These are phyloP conservation scores for Cathartes aura DNA, from an alignment of 2,113 vertebrate species.

Conservation along the genomic window DNA sequence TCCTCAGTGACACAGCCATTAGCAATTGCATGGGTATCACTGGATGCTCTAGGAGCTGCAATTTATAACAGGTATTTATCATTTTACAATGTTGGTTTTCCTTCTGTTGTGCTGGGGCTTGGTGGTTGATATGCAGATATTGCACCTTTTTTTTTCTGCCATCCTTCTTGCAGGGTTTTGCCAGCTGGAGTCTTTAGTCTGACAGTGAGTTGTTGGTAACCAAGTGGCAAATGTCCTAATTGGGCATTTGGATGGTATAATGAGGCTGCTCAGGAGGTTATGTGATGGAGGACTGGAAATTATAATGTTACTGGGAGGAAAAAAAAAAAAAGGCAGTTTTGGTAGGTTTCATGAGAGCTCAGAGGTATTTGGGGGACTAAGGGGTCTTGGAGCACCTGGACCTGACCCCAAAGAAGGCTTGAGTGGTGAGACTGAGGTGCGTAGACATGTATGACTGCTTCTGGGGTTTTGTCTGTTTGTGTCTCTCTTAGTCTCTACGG, in stretches of 20 bases:
- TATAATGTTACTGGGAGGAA: fast-evolving
- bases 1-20: fast-evolving
- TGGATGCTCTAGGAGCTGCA: not conserved
- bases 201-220: not conserved
- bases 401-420: not conserved
- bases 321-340: not conserved
- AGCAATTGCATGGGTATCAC: fast-evolving
- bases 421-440: not conserved
- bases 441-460: not conserved
- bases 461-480: not conserved
- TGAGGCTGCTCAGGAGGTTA: not conserved
- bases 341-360: not conserved
- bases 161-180: not conserved
- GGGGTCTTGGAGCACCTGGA: not conserved
- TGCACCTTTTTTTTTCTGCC: not conserved
- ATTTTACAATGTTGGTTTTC: not conserved
- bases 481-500: not conserved
- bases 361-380: not conserved
- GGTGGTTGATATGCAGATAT: not conserved
- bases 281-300: not conserved
- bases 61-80: not conserved
- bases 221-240: not conserved
- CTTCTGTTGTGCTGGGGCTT: not conserved
- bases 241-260: not conserved
- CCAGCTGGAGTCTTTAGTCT: not conserved